A percentile compares a stretch with the other conserved stretches of the same genome.
Conservation (phyloP, 2,113 vertebrate species). For the Forbesichthys papilliferus region DNA sequence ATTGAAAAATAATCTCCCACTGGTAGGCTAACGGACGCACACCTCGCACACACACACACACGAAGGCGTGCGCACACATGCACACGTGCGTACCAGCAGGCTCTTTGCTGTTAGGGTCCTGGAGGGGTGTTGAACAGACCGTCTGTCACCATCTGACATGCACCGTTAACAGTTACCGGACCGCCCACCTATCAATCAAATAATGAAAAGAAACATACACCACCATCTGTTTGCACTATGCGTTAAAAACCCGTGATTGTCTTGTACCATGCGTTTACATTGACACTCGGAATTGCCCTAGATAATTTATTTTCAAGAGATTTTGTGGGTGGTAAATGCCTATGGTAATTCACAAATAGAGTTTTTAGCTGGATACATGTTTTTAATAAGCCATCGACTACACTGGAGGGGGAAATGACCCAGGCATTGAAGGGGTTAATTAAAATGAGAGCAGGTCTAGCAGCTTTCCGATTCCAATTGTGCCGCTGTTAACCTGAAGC, state of each 20-base stretch:
- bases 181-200: constrained; percentile 49
- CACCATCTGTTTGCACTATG: constrained; percentile 45
- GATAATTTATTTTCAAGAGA: constrained; percentile 27
- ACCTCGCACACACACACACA: background rate
- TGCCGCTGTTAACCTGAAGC: background rate
- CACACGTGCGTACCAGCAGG: constrained; percentile 5
- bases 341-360: too few relatives aligned
- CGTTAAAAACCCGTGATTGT: background rate
- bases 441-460: background rate
- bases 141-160: constrained; percentile 37
- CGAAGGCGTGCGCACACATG: background rate
- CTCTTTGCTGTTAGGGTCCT: constrained; percentile 20
- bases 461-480: constrained; percentile 8
- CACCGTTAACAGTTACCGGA: constrained; percentile 20
- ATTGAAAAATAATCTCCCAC: constrained; percentile 29
- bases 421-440: background rate
- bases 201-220: background rate
- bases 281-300: background rate
- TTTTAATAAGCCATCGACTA: background rate
- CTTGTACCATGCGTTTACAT: constrained; percentile 1
- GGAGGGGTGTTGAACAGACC: constrained; percentile 7
- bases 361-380: background rate
- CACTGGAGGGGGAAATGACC: constrained; percentile 8
- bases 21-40: too few relatives aligned
- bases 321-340: too few relatives aligned